Base-by-base conservation (phyloP, 2,888 invertebrate species). In the Meloe dianella region DNA sequence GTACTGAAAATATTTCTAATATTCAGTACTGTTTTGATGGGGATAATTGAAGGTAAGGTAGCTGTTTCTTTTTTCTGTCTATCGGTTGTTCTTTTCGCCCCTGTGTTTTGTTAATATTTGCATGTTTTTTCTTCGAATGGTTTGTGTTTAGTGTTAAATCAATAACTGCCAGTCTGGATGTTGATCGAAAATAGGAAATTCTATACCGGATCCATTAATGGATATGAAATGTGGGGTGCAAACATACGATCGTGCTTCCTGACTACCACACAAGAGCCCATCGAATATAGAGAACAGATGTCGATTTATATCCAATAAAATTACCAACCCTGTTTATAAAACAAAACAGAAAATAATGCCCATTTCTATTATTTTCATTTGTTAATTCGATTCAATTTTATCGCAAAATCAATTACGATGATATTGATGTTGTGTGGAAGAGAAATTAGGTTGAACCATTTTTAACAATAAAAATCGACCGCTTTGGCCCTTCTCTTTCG, bases 101-200 rank as follows among this genome's bases (percentile, higher is more conserved):
- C 14, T 54, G n/a, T 24, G 12, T 22, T 24, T 14, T 12, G 10
- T 54, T 27, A 27, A 27, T 27, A 4, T 54, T 54, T 54, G 54
- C 54, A 54, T 54, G 54, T n/a, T 27, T 27, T 54, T 51, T 22
- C 12, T 14, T 0, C 6, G 24, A 54, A 54, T 27, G 5, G 24
- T 22, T 51, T 10, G 10, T 51, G 54, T 54, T 54, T 54, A 54
- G 14, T 54, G 54, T 54, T 54, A 38, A 60, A 60, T 60, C 60
- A 60, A 60, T 60, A 60, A 60, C 60, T 60, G 60, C 60, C 60
- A 60, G 38, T 41, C 35, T 27, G 38, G 38, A 54, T 54, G 35
- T 35, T 41, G 60, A 60, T 60, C 60, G 41, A 60, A 60, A 54
- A 54, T 24, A 38, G 60, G 60, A 60, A 60, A 60, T 60, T 60